A percentile compares a stretch with the other conserved stretches of the same genome.
phyloP scores from a whole-genome alignment of 2,113 vertebrate genomes.

The Agapornis roseicollis region DNA sequence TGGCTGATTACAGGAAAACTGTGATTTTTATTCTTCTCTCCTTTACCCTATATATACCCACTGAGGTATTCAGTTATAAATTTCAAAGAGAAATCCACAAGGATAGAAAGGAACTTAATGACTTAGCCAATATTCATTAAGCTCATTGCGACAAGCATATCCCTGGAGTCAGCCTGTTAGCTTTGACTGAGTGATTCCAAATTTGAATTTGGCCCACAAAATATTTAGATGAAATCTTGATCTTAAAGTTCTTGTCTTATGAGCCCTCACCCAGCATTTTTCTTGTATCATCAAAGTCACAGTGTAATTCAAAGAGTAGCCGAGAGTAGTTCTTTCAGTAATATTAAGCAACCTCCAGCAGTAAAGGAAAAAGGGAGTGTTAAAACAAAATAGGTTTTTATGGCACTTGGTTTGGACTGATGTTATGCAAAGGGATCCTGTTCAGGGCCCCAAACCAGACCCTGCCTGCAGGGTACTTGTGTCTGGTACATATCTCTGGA shows the following conservation, averaged over 20 bases:
- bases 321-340: not conserved
- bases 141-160: not conserved
- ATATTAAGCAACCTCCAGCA: not conserved
- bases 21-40: slow-evolving; percentile 10
- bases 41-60: not conserved
- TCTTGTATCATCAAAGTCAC: not conserved
- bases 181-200: not conserved
- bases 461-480: not conserved
- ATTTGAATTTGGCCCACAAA: not conserved
- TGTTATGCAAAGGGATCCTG: not conserved
- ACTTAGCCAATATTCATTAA: not conserved
- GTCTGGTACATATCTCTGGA: not conserved
- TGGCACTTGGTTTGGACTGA: not conserved
- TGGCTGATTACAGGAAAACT: slow-evolving; percentile 1
- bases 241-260: not conserved
- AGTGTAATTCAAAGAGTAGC: not conserved
- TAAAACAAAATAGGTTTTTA: not conserved
- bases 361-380: not conserved
- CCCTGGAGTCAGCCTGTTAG: not conserved
- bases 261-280: not conserved
- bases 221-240: not conserved
- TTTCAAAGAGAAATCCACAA: not conserved
- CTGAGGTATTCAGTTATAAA: slow-evolving; percentile 10
- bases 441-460: not conserved
- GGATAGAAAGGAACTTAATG: not conserved